Conservation (phyloP, 1,140 invertebrate genomes). For the Tetragnatha versicolor region DNA sequence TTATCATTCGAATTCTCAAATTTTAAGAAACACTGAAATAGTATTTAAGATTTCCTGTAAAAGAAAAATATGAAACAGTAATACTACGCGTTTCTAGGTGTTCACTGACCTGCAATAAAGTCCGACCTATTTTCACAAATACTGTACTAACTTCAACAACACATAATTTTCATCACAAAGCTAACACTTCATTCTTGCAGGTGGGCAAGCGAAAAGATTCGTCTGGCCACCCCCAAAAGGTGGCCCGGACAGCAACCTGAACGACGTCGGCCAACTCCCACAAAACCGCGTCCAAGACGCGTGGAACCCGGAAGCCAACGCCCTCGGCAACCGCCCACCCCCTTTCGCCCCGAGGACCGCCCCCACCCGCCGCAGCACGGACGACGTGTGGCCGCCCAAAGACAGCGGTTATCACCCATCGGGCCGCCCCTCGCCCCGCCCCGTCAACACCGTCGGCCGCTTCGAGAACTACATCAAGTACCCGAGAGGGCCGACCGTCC, state of each 20-base stretch:
- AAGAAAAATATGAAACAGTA: too few species aligned
- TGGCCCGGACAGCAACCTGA: neutral
- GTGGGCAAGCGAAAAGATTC: slow-evolving; percentile 35
- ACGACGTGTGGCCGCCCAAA: slow-evolving; percentile 44
- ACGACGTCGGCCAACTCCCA: neutral
- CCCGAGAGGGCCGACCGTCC: slow-evolving; percentile 3
- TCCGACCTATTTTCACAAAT: neutral
- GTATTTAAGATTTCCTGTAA: too few species aligned
- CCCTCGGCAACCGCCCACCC: slow-evolving; percentile 32
- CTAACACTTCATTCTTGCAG: neutral
- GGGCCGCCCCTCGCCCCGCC: neutral
- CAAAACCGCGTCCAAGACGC: neutral
- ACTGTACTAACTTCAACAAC: neutral
- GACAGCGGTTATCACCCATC: slow-evolving; percentile 19
- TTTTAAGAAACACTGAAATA: too few species aligned
- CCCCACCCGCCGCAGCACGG: slow-evolving; percentile 13
- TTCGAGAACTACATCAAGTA: slow-evolving; percentile 51
- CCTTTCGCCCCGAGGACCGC: slow-evolving; percentile 40
- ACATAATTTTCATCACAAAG: neutral
- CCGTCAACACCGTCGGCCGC: slow-evolving; percentile 25
- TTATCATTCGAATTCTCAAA: too few species aligned
- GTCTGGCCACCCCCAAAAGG: slow-evolving; percentile 36
- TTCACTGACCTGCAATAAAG: neutral
- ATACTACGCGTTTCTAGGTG: too few species aligned
- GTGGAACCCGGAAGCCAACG: slow-evolving; percentile 45